Conservation (phyloP, 2,888 invertebrate genomes). For the Allygus modestus region DNA sequence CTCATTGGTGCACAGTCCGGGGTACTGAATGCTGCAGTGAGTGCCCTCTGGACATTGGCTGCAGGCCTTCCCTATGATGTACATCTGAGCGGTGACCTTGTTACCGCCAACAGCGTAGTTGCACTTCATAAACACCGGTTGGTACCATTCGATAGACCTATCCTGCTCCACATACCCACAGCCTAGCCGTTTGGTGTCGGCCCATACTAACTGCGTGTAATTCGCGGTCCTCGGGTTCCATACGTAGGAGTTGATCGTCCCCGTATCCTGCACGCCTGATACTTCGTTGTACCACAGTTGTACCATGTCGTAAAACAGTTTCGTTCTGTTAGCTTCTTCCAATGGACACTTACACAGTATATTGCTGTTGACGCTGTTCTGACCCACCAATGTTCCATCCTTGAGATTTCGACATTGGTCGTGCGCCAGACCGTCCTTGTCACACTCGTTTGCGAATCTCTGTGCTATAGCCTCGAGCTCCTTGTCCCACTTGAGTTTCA, state of each 20-base stretch:
- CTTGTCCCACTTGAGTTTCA: slow-evolving; percentile 10
- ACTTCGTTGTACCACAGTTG: background rate
- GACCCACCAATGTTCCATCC: background rate
- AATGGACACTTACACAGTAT: background rate
- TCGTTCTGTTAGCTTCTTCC: background rate
- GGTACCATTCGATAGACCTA: background rate
- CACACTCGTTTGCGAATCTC: background rate
- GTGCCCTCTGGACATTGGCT: background rate
- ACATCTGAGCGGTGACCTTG: background rate
- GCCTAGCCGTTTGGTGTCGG: background rate
- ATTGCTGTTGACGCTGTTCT: background rate
- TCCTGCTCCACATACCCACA: slow-evolving; percentile 4
- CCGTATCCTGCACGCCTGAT: background rate
- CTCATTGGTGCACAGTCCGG: slow-evolving; percentile 23
- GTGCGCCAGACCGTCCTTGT: background rate
- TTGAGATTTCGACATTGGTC: background rate
- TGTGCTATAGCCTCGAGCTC: slow-evolving; percentile 21
- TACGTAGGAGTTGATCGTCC: background rate
- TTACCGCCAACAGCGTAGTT: slow-evolving; percentile 12
- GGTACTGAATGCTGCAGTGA: slow-evolving; percentile 6
- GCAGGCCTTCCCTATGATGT: background rate
- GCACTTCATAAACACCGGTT: background rate
- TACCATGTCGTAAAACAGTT: background rate
- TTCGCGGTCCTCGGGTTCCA: background rate
- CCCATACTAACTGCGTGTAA: slow-evolving; percentile 3